Conservation (phyloP, 2,888 invertebrate genomes). For the Deilephila porcellus region DNA sequence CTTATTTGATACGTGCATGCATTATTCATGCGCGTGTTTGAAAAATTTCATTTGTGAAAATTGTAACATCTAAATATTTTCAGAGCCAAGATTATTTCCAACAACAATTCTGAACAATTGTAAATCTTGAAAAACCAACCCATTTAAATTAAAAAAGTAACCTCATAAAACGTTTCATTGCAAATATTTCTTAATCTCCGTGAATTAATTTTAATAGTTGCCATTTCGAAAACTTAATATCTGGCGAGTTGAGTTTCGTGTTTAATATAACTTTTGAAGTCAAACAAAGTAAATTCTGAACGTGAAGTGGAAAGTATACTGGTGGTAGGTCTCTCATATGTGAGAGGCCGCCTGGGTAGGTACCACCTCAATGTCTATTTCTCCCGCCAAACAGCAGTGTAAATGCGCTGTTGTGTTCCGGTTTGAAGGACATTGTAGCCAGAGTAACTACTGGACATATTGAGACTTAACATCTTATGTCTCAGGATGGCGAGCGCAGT, state of each 20-base stretch:
- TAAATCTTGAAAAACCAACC: not conserved
- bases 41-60: not conserved
- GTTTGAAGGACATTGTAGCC: too few species aligned
- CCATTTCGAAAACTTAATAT: constrained; percentile 10
- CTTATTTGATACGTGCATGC: not conserved
- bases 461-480: too few species aligned
- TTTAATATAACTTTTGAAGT: not conserved
- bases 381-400: too few species aligned
- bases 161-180: not conserved
- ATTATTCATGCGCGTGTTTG: not conserved
- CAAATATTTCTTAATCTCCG: not conserved
- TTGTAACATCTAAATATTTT: not conserved
- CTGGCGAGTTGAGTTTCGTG: not conserved
- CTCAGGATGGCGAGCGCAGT: too few species aligned
- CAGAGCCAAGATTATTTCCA: not conserved
- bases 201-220: not conserved
- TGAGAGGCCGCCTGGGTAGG: too few species aligned
- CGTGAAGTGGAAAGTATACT: constrained; percentile 12
- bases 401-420: too few species aligned
- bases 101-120: not conserved
- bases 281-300: constrained; percentile 12
- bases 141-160: not conserved
- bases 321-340: too few species aligned
- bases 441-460: too few species aligned
- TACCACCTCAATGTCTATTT: too few species aligned